These are phyloP conservation scores for Melanostoma mellinum DNA, from an alignment of 2,888 invertebrate species.

Conservation along the genomic window DNA sequence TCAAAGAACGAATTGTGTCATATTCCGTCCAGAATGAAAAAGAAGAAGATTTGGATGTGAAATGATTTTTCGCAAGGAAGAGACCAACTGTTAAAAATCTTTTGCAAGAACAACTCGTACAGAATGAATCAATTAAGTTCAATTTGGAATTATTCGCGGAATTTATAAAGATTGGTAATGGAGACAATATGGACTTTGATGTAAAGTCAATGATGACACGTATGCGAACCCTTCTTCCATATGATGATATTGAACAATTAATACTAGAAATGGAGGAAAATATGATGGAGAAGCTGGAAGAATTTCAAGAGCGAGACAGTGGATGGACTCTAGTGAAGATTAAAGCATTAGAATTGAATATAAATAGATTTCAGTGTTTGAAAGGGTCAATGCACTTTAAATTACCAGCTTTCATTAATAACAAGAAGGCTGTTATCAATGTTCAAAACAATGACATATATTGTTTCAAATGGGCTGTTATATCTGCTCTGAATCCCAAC, in stretches of 20 bases:
- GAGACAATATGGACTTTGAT: neutral
- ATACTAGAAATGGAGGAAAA: neutral
- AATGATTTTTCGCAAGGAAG: too few relatives aligned
- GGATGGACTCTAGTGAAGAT: slow-evolving; percentile 73
- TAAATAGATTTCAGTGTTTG: slow-evolving; percentile 69
- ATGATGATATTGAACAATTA: neutral
- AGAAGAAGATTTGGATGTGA: too few relatives aligned
- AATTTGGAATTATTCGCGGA: neutral
- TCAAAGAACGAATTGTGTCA: too few relatives aligned
- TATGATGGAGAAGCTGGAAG: slow-evolving; percentile 58
- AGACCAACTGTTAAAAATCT: too few relatives aligned
- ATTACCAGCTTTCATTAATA: slow-evolving; percentile 8
- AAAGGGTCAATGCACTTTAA: slow-evolving; percentile 38
- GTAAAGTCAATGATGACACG: neutral
- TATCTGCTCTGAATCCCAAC: too few relatives aligned
- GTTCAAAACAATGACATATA: slow-evolving; percentile 73
- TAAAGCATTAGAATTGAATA: slow-evolving; percentile 58
- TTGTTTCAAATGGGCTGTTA: slow-evolving; percentile 74
- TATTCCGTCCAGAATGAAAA: too few relatives aligned
- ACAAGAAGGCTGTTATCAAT: slow-evolving; percentile 74
- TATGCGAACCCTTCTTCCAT: neutral
- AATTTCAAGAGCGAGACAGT: slow-evolving; percentile 75
- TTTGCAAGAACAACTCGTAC: too few relatives aligned
- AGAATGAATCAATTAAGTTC: neutral
- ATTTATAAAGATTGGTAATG: neutral